Evolutionary conservation across 1,140 invertebrate species (phyloP).

Genomic region (Drosophila grimshawi): DNA sequence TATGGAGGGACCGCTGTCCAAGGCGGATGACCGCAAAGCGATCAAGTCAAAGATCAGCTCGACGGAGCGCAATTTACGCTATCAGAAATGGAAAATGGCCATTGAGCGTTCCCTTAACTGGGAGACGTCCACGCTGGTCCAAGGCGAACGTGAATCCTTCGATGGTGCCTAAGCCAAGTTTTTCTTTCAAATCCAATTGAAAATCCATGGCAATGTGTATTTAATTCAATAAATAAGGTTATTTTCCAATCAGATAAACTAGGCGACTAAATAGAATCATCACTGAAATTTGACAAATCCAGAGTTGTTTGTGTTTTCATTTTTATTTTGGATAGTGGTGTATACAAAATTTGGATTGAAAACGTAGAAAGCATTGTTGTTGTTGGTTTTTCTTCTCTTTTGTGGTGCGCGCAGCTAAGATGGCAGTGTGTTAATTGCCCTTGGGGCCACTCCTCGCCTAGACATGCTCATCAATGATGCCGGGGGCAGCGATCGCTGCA

Average conservation of each 20-base stretch:
- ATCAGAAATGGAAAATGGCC: constrained; percentile 93
- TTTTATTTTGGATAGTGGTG: constrained; percentile 60
- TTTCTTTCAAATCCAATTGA: not conserved
- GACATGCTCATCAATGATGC: constrained; percentile 58
- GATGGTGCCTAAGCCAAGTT: constrained; percentile 50
- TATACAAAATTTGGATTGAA: constrained; percentile 68
- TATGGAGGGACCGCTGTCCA: constrained; percentile 81
- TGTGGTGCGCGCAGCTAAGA: constrained; percentile 51
- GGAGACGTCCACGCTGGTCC: constrained; percentile 85
- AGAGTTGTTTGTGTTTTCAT: not conserved
- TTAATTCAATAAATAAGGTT: constrained; percentile 1
- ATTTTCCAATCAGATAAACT: not conserved
- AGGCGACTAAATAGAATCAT: not conserved
- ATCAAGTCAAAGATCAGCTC: constrained; percentile 89
- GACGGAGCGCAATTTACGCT: constrained; percentile 89
- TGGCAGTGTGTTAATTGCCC: constrained; percentile 60
- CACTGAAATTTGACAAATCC: no score
- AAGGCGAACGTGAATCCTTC: constrained; percentile 68
- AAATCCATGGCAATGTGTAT: constrained; percentile 11
- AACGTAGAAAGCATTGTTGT: constrained; percentile 63
- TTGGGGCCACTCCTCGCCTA: constrained; percentile 23
- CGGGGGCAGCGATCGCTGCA: constrained; percentile 45
- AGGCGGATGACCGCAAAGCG: constrained; percentile 82
- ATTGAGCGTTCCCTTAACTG: constrained; percentile 92
- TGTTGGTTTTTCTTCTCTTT: constrained; percentile 25